These are phyloP conservation scores for Australoheros scitulus DNA, from an alignment of 2,113 vertebrate species.

Conservation along the genomic window DNA sequence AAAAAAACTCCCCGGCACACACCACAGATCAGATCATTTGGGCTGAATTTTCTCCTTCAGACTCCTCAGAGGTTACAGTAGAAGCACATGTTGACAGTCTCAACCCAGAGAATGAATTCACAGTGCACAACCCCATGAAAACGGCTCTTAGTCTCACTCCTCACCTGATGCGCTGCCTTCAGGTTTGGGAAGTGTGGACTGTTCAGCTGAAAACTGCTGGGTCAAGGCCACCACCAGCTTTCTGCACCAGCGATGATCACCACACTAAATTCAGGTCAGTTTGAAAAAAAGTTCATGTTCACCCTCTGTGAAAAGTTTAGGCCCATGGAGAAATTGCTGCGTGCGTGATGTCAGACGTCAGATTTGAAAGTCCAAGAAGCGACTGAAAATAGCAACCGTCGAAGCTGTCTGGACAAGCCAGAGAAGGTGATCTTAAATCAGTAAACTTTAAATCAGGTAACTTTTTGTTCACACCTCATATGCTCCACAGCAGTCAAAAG, in stretches of 20 bases:
- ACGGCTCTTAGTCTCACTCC: neutral
- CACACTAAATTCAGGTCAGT: neutral
- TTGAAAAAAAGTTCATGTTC: neutral
- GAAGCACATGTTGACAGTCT: neutral
- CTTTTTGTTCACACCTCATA: neutral
- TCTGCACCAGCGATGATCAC: neutral
- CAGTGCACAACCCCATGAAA: neutral
- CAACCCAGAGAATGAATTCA: neutral
- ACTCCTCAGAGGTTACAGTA: neutral
- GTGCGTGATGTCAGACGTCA: neutral
- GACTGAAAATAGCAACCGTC: neutral
- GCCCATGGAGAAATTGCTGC: neutral
- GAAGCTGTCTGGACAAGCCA: neutral
- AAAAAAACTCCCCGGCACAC: too few species aligned
- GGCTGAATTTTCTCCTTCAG: neutral
- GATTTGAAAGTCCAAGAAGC: neutral
- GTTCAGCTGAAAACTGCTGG: neutral
- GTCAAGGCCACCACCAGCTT: neutral
- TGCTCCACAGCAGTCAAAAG: neutral
- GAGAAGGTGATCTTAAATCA: neutral
- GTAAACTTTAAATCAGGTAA: neutral
- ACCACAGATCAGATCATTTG: too few species aligned
- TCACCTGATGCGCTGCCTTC: neutral
- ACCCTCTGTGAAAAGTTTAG: neutral
- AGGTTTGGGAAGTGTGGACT: neutral